Base-by-base conservation (phyloP, 2,113 vertebrate genomes). In the Epinephelus moara region DNA sequence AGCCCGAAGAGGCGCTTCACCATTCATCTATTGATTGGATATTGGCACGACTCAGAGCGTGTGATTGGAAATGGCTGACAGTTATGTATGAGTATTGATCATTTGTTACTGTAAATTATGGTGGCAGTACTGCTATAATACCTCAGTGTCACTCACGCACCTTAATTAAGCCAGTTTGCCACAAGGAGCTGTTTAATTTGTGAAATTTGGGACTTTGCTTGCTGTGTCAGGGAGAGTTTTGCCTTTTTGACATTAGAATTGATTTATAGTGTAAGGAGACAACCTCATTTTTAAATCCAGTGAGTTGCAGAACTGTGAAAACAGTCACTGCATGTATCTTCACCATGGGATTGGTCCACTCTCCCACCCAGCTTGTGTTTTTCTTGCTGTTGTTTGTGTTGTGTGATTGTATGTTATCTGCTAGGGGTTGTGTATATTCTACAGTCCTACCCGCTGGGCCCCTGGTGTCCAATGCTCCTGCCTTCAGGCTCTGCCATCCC, bases 401-500 rank as follows among this genome's bases (percentile, higher is more conserved):
- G 25, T 49, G 66, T 62, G 52, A 42, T 55, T 85, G 52, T 6
- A n/a, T 70, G 49, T 69, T 52, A 70, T 68, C 70, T 75, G 69
- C 80, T 77, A 0, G 56, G 4, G 23, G 78, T 80, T 67, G 75
- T 73, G 68, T 73, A n/a, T 89, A 66, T 77, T 52, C 61, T 70
- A n/a, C 76, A 72, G 82, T 82, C 77, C 78, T 82, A 57, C 73
- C 80, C 59, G 47, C 82, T 69, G 78, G 80, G 75, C 77, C 82
- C 77, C 77, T 73, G 73, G 78, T 90, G 84, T 81, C 87, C 83
- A 79, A 40, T 64, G 49, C 19, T 84, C 69, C 64, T 77, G 57
- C 70, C 88, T 84, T 62, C 50, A 68, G 71, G 84, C 87, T 85
- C 84, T 85, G 70, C 62, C 85, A 40, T 81, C 68, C 55, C 53